A percentile compares a stretch with the other conserved stretches of the same genome.
These are phyloP conservation scores for Phalloptychus januarius DNA, from an alignment of 2,797 vertebrate genomes.

Conservation along the genomic window DNA sequence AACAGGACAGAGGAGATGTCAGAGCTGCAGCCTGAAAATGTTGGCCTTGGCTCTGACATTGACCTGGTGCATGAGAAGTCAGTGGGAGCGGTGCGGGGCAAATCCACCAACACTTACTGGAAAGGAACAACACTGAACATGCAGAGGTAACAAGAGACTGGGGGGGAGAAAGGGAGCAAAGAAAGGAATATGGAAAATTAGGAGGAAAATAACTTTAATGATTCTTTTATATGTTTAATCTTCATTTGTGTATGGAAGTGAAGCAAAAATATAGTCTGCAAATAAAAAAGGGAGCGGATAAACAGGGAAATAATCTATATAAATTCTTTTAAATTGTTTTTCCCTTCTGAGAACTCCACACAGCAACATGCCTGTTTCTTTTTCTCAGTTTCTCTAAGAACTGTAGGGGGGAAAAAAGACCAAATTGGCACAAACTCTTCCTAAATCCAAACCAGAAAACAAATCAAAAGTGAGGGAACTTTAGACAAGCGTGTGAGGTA, in stretches of 20 bases:
- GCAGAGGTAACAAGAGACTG: slow-evolving; percentile 63
- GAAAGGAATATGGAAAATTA: slow-evolving; percentile 54
- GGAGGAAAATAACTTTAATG: slow-evolving; percentile 25
- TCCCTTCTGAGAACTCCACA: slow-evolving; percentile 25
- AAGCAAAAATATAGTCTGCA: slow-evolving; percentile 39
- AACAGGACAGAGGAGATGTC: slow-evolving; percentile 56
- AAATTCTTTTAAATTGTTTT: slow-evolving; percentile 23
- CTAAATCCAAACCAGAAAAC: slow-evolving; percentile 70
- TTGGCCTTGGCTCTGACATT: slow-evolving; percentile 42
- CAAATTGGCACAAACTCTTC: slow-evolving; percentile 53
- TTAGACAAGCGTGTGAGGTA: slow-evolving; percentile 64
- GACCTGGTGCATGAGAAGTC: slow-evolving; percentile 44
- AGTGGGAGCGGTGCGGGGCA: slow-evolving; percentile 10
- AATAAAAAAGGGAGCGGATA: slow-evolving; percentile 42
- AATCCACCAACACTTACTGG: slow-evolving; percentile 49
- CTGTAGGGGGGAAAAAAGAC: slow-evolving; percentile 18
- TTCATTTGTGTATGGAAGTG: slow-evolving; percentile 24
- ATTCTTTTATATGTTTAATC: slow-evolving; percentile 6
- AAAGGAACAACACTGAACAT: slow-evolving; percentile 68
- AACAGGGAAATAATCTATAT: slow-evolving; percentile 14
- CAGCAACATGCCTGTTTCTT: slow-evolving; percentile 53
- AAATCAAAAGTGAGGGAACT: slow-evolving; percentile 64
- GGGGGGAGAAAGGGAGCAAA: slow-evolving; percentile 40
- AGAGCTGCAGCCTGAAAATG: slow-evolving; percentile 20
- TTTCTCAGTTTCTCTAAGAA: slow-evolving; percentile 11